These are phyloP conservation scores for Agriopis marginaria DNA, from an alignment of 2,888 invertebrate genomes.

Conservation along the genomic window DNA sequence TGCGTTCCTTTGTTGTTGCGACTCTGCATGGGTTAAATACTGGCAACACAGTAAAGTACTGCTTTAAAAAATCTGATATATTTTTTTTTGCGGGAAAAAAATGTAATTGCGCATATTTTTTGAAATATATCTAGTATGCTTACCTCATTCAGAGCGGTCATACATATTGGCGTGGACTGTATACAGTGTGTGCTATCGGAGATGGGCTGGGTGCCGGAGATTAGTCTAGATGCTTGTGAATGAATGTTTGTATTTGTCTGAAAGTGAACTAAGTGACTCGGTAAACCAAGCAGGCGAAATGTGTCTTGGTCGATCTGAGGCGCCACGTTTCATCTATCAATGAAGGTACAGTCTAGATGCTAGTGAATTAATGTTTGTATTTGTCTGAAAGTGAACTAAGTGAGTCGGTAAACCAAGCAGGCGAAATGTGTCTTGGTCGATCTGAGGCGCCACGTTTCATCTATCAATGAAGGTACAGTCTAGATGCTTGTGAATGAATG, in stretches of 20 bases:
- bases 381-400: not conserved
- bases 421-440: slow-evolving; percentile 17
- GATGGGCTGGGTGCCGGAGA: slow-evolving; percentile 32
- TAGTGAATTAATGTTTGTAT: slow-evolving; percentile 14
- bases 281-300: slow-evolving; percentile 7
- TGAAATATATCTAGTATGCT: no score
- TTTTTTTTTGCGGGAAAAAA: no score
- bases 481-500: slow-evolving; percentile 11
- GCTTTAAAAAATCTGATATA: no score
- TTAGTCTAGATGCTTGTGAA: slow-evolving; percentile 5
- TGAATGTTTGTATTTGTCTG: slow-evolving; percentile 9
- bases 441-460: not conserved
- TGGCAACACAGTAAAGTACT: no score
- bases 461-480: not conserved
- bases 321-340: not conserved
- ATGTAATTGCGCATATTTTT: no score
- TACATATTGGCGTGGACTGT: not conserved
- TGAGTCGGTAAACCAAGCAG: slow-evolving; percentile 5
- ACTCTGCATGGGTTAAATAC: no score
- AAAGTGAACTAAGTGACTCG: slow-evolving; percentile 5
- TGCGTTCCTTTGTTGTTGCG: no score
- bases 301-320: slow-evolving; percentile 10
- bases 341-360: slow-evolving; percentile 1
- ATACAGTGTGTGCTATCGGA: slow-evolving; percentile 10
- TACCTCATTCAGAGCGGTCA: not conserved